phyloP scores from a whole-genome alignment of 2,797 vertebrate species.

The Pseudochromis fuscus region DNA sequence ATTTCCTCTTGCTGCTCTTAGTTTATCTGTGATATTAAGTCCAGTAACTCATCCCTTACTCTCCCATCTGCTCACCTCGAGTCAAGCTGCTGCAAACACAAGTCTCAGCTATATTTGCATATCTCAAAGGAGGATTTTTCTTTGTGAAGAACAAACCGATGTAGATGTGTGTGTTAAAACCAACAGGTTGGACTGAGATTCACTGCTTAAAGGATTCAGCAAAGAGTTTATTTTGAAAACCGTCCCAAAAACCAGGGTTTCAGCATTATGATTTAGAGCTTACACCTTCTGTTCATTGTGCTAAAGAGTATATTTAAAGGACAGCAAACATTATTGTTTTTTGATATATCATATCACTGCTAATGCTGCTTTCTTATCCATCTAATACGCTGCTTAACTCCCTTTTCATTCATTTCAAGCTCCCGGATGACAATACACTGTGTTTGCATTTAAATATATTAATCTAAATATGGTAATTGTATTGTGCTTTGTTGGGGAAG shows the following conservation, averaged over 20 bases:
- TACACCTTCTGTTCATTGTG: not conserved
- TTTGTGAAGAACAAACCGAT: conserved; percentile 13
- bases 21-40: conserved; percentile 25
- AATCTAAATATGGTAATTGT: conserved; percentile 23
- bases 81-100: conserved; percentile 21
- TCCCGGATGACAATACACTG: not conserved
- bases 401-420: not conserved
- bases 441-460: conserved; percentile 23
- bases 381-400: not conserved
- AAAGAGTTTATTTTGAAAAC: conserved; percentile 2
- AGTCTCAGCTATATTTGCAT: conserved; percentile 15
- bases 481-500: conserved; percentile 8
- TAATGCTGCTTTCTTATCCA: not conserved
- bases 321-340: not conserved
- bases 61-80: conserved; percentile 42
- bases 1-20: conserved; percentile 9
- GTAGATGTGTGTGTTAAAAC: not conserved
- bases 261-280: conserved; percentile 4
- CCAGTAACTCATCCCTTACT: not conserved
- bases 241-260: not conserved
- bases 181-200: not conserved
- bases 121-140: conserved; percentile 21
- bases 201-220: conserved; percentile 1
- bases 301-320: conserved; percentile 1
- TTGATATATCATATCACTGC: not conserved